Evolutionary conservation across 2,888 invertebrate species (phyloP), one percentile per base, ranked within the genome.

Genomic region (Dryobotodes eremita): DNA sequence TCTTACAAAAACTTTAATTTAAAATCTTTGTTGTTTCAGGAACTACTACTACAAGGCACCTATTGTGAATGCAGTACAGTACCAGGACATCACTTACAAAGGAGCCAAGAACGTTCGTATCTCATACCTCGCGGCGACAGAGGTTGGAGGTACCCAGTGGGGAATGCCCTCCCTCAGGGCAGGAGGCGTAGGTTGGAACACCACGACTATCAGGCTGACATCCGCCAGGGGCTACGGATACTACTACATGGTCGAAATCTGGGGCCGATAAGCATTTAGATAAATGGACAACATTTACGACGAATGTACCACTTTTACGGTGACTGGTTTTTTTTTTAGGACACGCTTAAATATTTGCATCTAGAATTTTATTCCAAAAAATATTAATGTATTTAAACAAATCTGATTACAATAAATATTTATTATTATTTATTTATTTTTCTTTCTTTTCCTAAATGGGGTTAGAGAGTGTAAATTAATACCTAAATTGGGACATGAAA

Each of bases 191-290:
- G 92, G 93, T 0, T 82, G 85, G 48, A 93, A 87, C 77, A 93
- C 94, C 36, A 94, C 90, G 0, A 95, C 94, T 0, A 79, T 96
- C 2, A 88, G 95, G 31, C 90, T 94, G 7, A 93, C 94, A 23
- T 92, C 95, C 0, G 88, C 91, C 0, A 89, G 91, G 2, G 94
- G 96, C 0, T 93, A 92, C 36, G 96, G 96, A 0, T 96, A 93
- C 75, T 92, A 96, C 79, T 96, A 95, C 79, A 80, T 89, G 0
- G 82, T 96, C 4, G 94, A 94, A 13, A 89, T 96, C 66, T 96
- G 94, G 93, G 95, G 95, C 46, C 93, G 91, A 53, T 94, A 91
- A 88, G 53, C 15, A 31, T 17, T 42, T 17, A 26, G 0, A 50
- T 17, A 31, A 48, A 61, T 61, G 15, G 17, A 42, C 7, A 55